Percentiles rank a stretch among this genome's conserved stretches.
phyloP scores from a whole-genome alignment of 2,888 invertebrate genomes.

The Pandemis heparana region DNA sequence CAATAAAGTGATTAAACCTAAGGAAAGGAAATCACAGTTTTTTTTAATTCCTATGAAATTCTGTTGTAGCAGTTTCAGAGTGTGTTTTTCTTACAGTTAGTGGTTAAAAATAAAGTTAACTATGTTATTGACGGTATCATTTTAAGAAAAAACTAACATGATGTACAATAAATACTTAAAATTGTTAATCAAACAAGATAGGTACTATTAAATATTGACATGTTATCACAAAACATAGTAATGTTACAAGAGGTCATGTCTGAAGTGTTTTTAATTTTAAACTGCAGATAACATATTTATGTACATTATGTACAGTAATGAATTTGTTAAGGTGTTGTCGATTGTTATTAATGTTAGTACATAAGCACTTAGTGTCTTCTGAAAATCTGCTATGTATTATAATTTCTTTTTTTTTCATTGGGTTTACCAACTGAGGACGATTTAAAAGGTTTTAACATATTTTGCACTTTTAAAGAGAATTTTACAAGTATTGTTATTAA shows the following conservation, averaged over 20 bases:
- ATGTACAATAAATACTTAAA: too few relatives aligned
- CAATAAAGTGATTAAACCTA: too few relatives aligned
- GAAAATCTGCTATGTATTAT: slow-evolving; percentile 1
- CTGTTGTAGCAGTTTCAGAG: too few relatives aligned
- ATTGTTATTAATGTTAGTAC: slow-evolving; percentile 60
- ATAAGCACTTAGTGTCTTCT: slow-evolving; percentile 28
- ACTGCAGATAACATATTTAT: slow-evolving; percentile 1
- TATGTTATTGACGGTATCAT: too few relatives aligned
- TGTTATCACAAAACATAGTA: not conserved
- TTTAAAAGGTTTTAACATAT: not conserved
- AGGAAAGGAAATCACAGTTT: too few relatives aligned
- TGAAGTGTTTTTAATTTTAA: slow-evolving; percentile 8
- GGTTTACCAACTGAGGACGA: not conserved
- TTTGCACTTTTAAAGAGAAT: not conserved
- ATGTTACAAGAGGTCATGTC: slow-evolving; percentile 12
- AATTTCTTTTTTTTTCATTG: not conserved
- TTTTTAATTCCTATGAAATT: too few relatives aligned
- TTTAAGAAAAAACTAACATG: too few relatives aligned
- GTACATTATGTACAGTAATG: slow-evolving; percentile 36
- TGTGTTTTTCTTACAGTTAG: too few relatives aligned
- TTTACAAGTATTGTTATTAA: not conserved
- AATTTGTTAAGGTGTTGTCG: slow-evolving; percentile 85
- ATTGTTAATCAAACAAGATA: not conserved
- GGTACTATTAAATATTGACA: not conserved
- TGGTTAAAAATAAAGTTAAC: too few relatives aligned